These are phyloP conservation scores for Raja brachyura DNA, from an alignment of 2,113 vertebrate genomes.

Conservation along the genomic window DNA sequence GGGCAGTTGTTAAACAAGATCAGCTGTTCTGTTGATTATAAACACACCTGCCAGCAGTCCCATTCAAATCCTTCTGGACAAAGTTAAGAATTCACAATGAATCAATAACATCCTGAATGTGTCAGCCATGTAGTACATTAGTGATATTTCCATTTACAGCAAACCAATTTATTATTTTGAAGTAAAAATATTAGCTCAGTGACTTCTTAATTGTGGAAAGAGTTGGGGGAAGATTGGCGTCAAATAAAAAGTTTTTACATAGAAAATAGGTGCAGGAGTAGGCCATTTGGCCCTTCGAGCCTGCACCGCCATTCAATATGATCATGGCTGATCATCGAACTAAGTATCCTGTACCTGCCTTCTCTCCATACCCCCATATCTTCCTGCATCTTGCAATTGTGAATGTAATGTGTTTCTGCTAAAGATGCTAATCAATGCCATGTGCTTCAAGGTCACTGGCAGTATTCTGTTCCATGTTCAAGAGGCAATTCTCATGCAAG, in stretches of 20 bases:
- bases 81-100: slow-evolving; percentile 12
- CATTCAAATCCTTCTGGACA: background rate
- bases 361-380: no score
- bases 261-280: no score
- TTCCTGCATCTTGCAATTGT: no score
- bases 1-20: background rate
- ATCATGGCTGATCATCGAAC: no score
- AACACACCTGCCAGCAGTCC: background rate
- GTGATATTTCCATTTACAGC: background rate
- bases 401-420: background rate
- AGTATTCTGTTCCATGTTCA: background rate
- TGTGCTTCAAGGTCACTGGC: background rate
- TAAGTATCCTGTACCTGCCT: no score
- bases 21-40: slow-evolving; percentile 31
- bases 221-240: no score
- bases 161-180: background rate
- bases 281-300: no score
- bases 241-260: no score
- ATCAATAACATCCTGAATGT: slow-evolving; percentile 22
- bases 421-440: background rate
- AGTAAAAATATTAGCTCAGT: slow-evolving; percentile 27
- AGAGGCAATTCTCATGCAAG: background rate
- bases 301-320: no score
- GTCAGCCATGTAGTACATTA: background rate
- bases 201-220: background rate